A percentile compares a stretch with the other conserved stretches of the same genome.
Evolutionary conservation across 2,888 invertebrate species (phyloP).

Genomic region (Petrolisthes cinctipes): DNA sequence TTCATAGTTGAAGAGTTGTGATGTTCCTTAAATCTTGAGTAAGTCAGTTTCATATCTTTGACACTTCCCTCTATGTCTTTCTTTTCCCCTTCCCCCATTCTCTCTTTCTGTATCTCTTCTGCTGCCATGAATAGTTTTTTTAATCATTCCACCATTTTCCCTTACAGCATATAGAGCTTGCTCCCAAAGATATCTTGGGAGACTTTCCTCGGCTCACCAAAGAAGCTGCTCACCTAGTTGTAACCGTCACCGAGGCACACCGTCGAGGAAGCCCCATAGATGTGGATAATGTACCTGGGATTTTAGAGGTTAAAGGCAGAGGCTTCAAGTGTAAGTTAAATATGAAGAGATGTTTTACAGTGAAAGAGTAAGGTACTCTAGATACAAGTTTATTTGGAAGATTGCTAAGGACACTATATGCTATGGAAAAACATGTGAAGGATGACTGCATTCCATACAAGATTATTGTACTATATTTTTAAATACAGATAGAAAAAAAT

Average conservation of each 20-base stretch:
- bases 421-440: too few relatives aligned
- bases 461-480: too few relatives aligned
- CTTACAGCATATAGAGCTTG: conserved; percentile 84
- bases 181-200: conserved; percentile 91
- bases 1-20: background rate
- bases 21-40: too few relatives aligned
- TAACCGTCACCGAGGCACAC: conserved; percentile 57
- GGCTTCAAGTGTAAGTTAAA: conserved; percentile 63
- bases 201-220: conserved; percentile 84
- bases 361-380: too few relatives aligned
- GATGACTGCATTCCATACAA: too few relatives aligned
- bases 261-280: conserved; percentile 55
- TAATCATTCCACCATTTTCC: background rate
- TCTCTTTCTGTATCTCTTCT: background rate
- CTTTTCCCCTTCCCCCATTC: too few relatives aligned
- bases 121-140: background rate
- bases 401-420: too few relatives aligned
- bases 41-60: too few relatives aligned
- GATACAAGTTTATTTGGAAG: too few relatives aligned
- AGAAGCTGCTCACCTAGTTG: conserved; percentile 57
- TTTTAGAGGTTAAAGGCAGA: conserved; percentile 56
- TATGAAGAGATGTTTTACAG: too few relatives aligned
- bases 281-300: conserved; percentile 52
- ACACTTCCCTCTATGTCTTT: too few relatives aligned
- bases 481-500: background rate